These are phyloP conservation scores for Atlantisia rogersi DNA, from an alignment of 2,113 vertebrate genomes.

Conservation along the genomic window DNA sequence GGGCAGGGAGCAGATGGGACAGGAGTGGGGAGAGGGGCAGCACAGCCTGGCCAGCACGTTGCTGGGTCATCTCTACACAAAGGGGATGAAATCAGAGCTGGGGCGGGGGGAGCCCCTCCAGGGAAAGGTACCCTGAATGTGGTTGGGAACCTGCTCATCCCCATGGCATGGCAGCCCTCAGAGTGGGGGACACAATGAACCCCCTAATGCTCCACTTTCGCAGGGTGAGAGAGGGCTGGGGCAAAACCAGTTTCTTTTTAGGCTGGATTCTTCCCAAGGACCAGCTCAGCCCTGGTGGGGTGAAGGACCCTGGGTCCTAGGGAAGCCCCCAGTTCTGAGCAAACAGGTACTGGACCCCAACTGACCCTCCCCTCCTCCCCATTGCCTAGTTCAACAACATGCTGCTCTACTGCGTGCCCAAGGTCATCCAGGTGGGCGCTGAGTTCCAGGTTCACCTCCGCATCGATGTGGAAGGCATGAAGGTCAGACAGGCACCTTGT, in stretches of 20 bases:
- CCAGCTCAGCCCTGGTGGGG: background rate
- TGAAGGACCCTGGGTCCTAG: background rate
- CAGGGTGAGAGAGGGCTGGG: background rate
- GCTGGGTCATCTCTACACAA: background rate
- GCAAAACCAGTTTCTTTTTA: background rate
- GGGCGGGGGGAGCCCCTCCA: background rate
- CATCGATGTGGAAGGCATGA: slow-evolving; percentile 73
- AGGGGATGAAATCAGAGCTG: background rate
- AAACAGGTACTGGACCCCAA: background rate
- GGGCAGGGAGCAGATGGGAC: background rate
- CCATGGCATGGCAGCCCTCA: background rate
- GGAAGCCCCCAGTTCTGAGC: background rate
- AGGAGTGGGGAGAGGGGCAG: background rate
- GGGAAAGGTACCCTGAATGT: background rate
- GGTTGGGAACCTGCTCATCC: background rate
- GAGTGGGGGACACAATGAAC: background rate
- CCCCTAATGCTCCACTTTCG: background rate
- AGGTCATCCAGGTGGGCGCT: slow-evolving; percentile 77
- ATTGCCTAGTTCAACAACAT: slow-evolving; percentile 81
- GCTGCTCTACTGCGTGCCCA: slow-evolving; percentile 80
- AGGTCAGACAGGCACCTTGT: slow-evolving; percentile 66
- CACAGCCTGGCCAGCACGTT: background rate
- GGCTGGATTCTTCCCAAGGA: background rate
- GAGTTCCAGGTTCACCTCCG: slow-evolving; percentile 78
- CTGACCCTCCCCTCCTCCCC: background rate